phyloP scores from a whole-genome alignment of 2,888 invertebrate genomes.

The Lamellibrachia columna region DNA sequence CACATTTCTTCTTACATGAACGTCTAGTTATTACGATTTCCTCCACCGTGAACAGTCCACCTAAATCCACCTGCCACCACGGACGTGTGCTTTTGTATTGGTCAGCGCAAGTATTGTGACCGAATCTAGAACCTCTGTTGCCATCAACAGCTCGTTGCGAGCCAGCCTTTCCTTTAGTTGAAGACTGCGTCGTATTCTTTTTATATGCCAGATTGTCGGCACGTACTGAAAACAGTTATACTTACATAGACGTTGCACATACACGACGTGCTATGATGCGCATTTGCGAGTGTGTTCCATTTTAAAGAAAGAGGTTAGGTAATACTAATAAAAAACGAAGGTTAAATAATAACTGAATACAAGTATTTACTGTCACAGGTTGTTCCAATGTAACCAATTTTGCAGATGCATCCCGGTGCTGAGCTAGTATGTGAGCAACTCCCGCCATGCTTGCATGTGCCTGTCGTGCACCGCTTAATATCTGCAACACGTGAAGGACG shows the following conservation, averaged over 20 bases:
- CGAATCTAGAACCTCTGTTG: neutral
- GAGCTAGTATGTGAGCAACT: neutral
- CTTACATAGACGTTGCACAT: neutral
- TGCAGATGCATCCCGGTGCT: neutral
- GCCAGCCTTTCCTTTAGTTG: neutral
- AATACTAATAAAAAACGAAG: neutral
- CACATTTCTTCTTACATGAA: neutral
- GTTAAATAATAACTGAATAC: neutral
- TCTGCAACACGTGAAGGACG: neutral
- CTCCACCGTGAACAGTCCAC: neutral
- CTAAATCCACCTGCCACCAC: neutral
- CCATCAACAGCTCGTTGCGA: neutral
- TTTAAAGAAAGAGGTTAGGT: neutral
- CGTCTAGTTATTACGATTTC: neutral
- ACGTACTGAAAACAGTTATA: neutral
- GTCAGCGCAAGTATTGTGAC: neutral
- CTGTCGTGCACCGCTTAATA: neutral
- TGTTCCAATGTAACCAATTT: neutral
- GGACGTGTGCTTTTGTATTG: neutral
- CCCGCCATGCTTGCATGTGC: neutral
- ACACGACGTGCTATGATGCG: neutral
- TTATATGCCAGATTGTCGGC: neutral
- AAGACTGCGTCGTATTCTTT: neutral
- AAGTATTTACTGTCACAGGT: neutral
- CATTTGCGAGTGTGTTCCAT: neutral